phyloP scores from a whole-genome alignment of 2,113 vertebrate species.

The Crypturellus undulatus region DNA sequence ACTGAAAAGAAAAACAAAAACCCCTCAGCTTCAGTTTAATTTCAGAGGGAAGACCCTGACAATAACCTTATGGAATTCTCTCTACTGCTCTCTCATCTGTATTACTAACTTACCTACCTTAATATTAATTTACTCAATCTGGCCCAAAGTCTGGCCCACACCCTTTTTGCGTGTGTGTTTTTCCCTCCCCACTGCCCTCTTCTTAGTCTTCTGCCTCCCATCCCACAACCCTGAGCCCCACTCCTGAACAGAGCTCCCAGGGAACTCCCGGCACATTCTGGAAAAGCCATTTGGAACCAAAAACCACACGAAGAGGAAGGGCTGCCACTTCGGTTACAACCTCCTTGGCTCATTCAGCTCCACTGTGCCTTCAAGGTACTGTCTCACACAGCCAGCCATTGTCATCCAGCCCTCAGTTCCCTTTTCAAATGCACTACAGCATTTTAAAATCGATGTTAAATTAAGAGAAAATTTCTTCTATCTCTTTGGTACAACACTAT shows the following conservation, averaged over 20 bases:
- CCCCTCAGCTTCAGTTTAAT: not conserved
- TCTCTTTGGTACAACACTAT: not conserved
- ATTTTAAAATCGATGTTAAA: not conserved
- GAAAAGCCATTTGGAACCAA: not conserved
- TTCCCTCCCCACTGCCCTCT: too few species aligned
- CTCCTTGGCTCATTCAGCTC: not conserved
- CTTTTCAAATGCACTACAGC: not conserved
- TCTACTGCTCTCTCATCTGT: not conserved
- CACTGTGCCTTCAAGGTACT: not conserved
- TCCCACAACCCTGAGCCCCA: too few species aligned
- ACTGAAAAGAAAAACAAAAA: not conserved
- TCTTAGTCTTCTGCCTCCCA: not conserved
- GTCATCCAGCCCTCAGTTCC: not conserved
- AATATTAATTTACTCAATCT: too few species aligned
- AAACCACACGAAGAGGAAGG: not conserved
- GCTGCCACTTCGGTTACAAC: accelerated
- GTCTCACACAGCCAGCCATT: not conserved
- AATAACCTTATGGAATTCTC: not conserved
- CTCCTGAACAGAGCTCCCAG: not conserved
- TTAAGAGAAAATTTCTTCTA: not conserved
- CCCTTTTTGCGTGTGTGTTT: not conserved
- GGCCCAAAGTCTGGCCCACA: not conserved
- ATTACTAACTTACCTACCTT: not conserved
- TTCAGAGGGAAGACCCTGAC: not conserved
- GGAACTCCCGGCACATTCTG: not conserved